Evolutionary conservation across 64 coral and sea anemone species (phyloP).

Genomic region (Montipora efflorescens): DNA sequence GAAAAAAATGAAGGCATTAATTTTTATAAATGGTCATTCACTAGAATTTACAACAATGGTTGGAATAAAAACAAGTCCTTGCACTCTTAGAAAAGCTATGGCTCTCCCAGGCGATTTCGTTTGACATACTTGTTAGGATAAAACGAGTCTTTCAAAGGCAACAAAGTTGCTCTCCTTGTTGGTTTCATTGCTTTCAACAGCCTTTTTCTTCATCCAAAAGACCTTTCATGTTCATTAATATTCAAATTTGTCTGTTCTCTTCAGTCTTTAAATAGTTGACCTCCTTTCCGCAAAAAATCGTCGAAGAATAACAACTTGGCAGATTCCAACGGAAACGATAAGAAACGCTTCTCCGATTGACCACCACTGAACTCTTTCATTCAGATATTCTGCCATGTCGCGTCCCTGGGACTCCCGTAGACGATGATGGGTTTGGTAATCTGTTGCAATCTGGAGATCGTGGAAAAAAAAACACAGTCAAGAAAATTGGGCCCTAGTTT

Average conservation of each 20-base stretch:
- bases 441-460: slow-evolving; percentile 82
- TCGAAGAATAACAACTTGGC: slow-evolving; percentile 96
- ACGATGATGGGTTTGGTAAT: slow-evolving; percentile 97
- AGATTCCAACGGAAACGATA: slow-evolving; percentile 87
- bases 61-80: slow-evolving; percentile 15
- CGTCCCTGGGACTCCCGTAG: slow-evolving; percentile 89
- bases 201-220: neutral
- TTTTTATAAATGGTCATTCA: neutral
- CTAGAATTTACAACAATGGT: slow-evolving; percentile 1
- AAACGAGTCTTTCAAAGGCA: slow-evolving; percentile 8
- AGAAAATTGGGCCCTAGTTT: neutral
- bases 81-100: neutral
- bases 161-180: neutral
- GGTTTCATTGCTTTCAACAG: neutral
- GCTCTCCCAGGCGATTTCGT: neutral
- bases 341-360: slow-evolving; percentile 91
- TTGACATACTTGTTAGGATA: neutral
- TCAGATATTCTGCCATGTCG: slow-evolving; percentile 94
- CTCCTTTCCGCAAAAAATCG: slow-evolving; percentile 99
- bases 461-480: neutral
- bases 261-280: slow-evolving; percentile 85
- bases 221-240: neutral
- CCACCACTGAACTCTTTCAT: slow-evolving; percentile 98
- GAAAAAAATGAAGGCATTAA: neutral
- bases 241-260: neutral